Percentiles rank a stretch among this genome's conserved stretches.
Conservation (phyloP, 2,797 vertebrate species). For the Hyperoplus lanceolatus region DNA sequence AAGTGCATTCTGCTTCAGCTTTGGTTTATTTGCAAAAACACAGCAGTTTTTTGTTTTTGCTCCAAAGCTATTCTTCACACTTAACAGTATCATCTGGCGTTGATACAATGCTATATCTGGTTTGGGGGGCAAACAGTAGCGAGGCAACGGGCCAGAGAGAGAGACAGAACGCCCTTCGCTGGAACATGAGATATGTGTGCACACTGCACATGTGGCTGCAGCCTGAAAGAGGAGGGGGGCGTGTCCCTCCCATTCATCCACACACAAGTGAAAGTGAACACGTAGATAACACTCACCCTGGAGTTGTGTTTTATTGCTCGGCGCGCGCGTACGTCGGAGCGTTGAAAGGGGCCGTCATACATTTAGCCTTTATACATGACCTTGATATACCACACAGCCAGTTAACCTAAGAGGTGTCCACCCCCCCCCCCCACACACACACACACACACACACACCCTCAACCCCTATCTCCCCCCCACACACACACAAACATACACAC, state of each 20-base stretch:
- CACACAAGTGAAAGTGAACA: constrained; percentile 73
- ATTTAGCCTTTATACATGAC: constrained; percentile 64
- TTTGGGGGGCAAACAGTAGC: constrained; percentile 54
- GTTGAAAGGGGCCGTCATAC: constrained; percentile 46
- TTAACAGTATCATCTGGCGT: constrained; percentile 37
- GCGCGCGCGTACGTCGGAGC: constrained; percentile 6
- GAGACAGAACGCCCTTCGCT: constrained; percentile 71
- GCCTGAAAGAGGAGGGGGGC: constrained; percentile 61
- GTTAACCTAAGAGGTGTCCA: constrained; percentile 61
- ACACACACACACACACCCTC: not conserved
- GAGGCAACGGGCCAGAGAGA: constrained; percentile 55
- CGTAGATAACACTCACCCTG: constrained; percentile 59
- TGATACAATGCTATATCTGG: constrained; percentile 46
- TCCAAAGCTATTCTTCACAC: constrained; percentile 4
- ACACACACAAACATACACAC: not conserved
- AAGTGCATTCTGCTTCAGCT: constrained; percentile 1
- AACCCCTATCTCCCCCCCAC: not conserved
- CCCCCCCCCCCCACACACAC: not conserved
- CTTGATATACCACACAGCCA: constrained; percentile 61
- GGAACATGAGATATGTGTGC: constrained; percentile 76
- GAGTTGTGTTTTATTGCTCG: constrained; percentile 65
- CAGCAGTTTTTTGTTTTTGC: not conserved
- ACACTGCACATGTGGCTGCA: constrained; percentile 71
- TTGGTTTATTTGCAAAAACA: constrained; percentile 16
- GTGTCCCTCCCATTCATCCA: constrained; percentile 73